Percentiles rank a stretch among this genome's conserved stretches.
These are phyloP conservation scores for Euura lappo DNA, from an alignment of 1,140 invertebrate genomes.

Conservation along the genomic window DNA sequence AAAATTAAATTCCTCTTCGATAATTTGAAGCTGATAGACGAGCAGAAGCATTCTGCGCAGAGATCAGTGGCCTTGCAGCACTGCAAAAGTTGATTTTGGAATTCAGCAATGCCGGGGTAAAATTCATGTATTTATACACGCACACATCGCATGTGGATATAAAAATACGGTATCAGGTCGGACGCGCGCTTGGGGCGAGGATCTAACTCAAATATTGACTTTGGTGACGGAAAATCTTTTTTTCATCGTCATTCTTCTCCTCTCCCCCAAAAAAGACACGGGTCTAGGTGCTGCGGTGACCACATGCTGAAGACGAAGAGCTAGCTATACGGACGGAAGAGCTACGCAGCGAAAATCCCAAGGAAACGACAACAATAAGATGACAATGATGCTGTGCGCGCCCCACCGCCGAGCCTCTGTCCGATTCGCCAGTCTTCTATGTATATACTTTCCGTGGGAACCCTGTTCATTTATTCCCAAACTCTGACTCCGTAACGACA, in stretches of 20 bases:
- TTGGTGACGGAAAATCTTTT: slow-evolving; percentile 6
- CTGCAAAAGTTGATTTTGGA: too few relatives aligned
- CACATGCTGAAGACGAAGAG: not conserved
- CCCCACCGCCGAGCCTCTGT: not conserved
- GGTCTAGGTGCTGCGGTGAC: not conserved
- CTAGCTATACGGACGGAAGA: not conserved
- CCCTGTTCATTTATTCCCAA: not conserved
- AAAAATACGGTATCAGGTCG: too few relatives aligned
- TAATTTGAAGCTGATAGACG: not conserved
- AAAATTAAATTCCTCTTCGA: not conserved
- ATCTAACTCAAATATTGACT: slow-evolving; percentile 5
- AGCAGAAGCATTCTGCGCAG: too few relatives aligned
- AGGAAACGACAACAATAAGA: not conserved
- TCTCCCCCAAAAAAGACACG: not conserved
- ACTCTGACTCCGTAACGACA: not conserved
- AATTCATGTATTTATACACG: too few relatives aligned
- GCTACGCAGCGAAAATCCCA: not conserved
- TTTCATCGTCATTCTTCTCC: not conserved
- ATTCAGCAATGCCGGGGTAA: too few relatives aligned
- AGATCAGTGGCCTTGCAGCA: too few relatives aligned
- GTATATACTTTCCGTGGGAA: not conserved
- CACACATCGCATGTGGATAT: too few relatives aligned
- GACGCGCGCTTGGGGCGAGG: not conserved
- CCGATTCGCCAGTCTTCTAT: not conserved
- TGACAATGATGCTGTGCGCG: not conserved